Conservation (phyloP, 2,797 vertebrate genomes). For the Nothura maculosa region DNA sequence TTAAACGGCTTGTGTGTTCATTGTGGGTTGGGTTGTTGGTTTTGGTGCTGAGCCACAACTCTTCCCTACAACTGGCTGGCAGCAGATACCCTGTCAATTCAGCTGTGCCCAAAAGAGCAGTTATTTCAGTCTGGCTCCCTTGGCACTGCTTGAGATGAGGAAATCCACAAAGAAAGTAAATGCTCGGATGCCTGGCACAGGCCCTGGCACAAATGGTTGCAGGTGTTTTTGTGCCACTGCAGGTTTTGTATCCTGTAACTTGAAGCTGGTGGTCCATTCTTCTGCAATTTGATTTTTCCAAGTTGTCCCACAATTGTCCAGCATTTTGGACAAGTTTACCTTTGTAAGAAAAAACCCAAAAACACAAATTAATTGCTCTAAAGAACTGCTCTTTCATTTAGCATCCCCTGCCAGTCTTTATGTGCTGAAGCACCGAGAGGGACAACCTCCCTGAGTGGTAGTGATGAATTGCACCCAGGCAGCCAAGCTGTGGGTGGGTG, state of each 20-base stretch:
- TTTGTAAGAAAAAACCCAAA: neutral
- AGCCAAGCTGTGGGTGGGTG: neutral
- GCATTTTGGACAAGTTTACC: slow-evolving; percentile 1
- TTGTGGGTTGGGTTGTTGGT: neutral
- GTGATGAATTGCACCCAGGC: neutral
- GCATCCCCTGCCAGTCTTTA: neutral
- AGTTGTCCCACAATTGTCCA: neutral
- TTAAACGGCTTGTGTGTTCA: neutral
- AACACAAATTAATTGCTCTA: neutral
- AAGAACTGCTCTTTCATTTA: neutral
- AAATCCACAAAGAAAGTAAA: slow-evolving; percentile 14
- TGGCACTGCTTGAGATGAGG: neutral
- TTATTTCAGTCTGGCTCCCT: slow-evolving; percentile 9
- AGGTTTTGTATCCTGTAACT: neutral
- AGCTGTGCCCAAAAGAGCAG: neutral
- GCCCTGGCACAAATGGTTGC: slow-evolving; percentile 21
- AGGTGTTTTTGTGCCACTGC: slow-evolving; percentile 23
- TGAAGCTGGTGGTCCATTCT: neutral
- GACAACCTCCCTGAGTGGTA: neutral
- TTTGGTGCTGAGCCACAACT: neutral
- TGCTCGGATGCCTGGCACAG: slow-evolving; percentile 20
- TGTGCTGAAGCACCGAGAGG: neutral
- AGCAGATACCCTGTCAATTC: neutral
- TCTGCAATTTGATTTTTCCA: neutral
- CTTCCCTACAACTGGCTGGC: neutral